These are phyloP conservation scores for Amiota communis DNA, from an alignment of 2,888 invertebrate genomes.

Conservation along the genomic window DNA sequence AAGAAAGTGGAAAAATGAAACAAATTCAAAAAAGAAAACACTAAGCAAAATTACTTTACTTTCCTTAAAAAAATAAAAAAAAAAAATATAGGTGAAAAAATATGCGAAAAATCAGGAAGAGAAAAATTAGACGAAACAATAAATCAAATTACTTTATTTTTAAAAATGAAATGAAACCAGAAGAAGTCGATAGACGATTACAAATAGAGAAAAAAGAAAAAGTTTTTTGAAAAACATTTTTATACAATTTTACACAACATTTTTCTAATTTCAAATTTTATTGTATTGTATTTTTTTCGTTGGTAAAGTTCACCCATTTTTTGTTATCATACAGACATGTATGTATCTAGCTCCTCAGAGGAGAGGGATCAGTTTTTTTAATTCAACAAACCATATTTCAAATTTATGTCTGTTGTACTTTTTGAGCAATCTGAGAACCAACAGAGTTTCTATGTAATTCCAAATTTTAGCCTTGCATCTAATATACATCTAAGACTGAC, in stretches of 20 bases:
- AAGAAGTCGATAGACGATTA: constrained; percentile 24
- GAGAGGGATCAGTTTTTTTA: too few relatives aligned
- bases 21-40: constrained; percentile 6
- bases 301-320: not conserved
- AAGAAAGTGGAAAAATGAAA: constrained; percentile 8
- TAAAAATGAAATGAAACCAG: constrained; percentile 33
- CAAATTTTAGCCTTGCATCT: too few relatives aligned
- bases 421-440: too few relatives aligned
- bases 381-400: too few relatives aligned
- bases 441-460: too few relatives aligned
- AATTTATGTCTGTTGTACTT: too few relatives aligned
- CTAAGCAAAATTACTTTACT: constrained; percentile 19
- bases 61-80: constrained; percentile 42
- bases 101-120: constrained; percentile 25
- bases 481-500: too few relatives aligned
- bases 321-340: too few relatives aligned
- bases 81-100: constrained; percentile 56
- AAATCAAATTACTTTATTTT: constrained; percentile 65
- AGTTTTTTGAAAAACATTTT: constrained; percentile 61
- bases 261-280: constrained; percentile 40
- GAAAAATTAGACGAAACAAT: constrained; percentile 51
- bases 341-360: too few relatives aligned
- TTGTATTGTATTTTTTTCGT: constrained; percentile 49
- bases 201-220: constrained; percentile 20
- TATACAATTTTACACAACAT: constrained; percentile 60